Conservation (phyloP, 2,113 vertebrate species). For the Ciconia boyciana region DNA sequence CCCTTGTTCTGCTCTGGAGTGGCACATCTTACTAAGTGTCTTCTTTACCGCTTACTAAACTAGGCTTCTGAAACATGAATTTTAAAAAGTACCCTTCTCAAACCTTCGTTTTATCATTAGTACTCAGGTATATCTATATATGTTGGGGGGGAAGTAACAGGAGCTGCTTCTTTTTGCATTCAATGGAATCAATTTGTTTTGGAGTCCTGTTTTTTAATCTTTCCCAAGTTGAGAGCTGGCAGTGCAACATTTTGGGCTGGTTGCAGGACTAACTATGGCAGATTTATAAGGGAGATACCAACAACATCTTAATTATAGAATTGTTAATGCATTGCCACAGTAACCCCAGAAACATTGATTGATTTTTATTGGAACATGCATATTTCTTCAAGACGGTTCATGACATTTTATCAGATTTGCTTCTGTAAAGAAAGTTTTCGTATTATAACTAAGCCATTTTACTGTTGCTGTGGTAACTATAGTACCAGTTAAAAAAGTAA, state of each 20-base stretch:
- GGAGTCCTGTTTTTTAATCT: background rate
- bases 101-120: background rate
- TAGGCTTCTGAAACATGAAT: background rate
- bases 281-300: background rate
- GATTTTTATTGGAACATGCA: background rate
- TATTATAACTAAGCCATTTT: background rate
- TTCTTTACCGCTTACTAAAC: too few relatives aligned
- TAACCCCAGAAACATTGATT: background rate
- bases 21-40: background rate
- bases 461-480: slow-evolving; percentile 23
- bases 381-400: background rate
- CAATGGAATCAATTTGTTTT: accelerated
- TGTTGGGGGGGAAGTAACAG: background rate
- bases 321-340: background rate
- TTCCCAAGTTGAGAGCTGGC: background rate
- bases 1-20: background rate
- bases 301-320: background rate
- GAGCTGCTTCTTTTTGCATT: background rate
- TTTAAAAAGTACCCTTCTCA: background rate
- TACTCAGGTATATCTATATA: background rate
- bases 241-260: background rate
- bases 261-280: background rate
- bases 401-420: slow-evolving; percentile 4
- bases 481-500: background rate
- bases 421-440: background rate